Evolutionary conservation across 2,113 vertebrate species (phyloP).

Genomic region (Marmota monax): DNA sequence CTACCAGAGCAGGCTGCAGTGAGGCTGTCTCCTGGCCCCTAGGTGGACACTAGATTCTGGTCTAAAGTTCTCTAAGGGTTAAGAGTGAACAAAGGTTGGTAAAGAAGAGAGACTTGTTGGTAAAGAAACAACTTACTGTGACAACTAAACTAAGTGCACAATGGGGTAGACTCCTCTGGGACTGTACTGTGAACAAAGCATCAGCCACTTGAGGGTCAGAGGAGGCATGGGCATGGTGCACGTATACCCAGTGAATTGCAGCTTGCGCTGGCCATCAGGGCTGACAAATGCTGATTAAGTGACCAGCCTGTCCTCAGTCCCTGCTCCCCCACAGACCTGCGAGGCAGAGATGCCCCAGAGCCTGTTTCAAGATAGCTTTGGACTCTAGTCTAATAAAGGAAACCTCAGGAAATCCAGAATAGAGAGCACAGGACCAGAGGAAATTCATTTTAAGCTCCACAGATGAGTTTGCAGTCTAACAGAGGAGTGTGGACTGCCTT

Average conservation of each 20-base stretch:
- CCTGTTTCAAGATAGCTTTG: conserved; percentile 44
- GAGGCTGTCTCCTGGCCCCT: neutral
- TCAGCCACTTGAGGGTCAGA: neutral
- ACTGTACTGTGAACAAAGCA: neutral
- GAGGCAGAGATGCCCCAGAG: neutral
- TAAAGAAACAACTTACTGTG: neutral
- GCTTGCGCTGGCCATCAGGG: neutral
- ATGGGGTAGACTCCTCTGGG: neutral
- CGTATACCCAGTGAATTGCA: neutral
- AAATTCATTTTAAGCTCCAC: conserved; percentile 51
- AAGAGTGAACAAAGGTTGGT: neutral
- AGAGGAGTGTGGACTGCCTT: neutral
- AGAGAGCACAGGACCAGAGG: conserved; percentile 18
- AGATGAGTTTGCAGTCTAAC: conserved; percentile 29
- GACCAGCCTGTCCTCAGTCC: neutral
- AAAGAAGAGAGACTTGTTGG: neutral
- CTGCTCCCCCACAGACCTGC: neutral
- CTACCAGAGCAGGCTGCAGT: neutral
- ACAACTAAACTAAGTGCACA: neutral
- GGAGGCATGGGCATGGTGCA: neutral
- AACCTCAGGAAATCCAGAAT: conserved; percentile 63
- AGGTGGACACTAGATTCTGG: neutral
- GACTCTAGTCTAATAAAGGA: conserved; percentile 56
- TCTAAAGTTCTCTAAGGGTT: neutral
- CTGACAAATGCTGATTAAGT: neutral